Percentiles rank a stretch among this genome's conserved stretches.
Evolutionary conservation across 2,888 invertebrate genomes (phyloP).

Genomic region (Cephus pygmeus): DNA sequence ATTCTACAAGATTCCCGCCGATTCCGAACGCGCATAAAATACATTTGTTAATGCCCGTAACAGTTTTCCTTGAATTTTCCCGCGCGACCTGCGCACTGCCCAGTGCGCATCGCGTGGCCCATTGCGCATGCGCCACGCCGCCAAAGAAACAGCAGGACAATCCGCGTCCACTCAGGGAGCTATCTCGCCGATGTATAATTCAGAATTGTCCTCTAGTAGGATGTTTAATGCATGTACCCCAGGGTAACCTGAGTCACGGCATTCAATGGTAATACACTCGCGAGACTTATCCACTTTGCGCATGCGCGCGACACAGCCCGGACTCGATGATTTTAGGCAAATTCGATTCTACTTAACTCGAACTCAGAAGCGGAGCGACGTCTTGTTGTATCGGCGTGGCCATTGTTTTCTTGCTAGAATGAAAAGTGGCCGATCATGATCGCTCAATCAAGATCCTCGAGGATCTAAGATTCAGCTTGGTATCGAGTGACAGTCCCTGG

Average conservation of each 20-base stretch:
- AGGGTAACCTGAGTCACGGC: conserved; percentile 24
- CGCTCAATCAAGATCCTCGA: neutral
- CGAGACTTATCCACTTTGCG: conserved; percentile 27
- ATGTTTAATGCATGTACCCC: conserved; percentile 60
- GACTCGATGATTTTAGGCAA: conserved; percentile 33
- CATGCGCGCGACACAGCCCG: conserved; percentile 6
- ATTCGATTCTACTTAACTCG: conserved; percentile 33
- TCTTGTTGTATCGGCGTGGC: neutral
- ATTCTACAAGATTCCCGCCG: neutral
- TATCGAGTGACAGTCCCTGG: neutral
- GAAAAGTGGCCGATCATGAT: neutral
- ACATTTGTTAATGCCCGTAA: neutral
- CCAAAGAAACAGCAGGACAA: conserved; percentile 54
- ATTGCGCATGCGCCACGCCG: neutral
- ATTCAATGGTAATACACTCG: conserved; percentile 61
- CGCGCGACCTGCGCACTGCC: neutral
- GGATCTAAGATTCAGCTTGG: neutral
- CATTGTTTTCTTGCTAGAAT: neutral
- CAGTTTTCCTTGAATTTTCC: neutral
- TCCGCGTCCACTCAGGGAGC: conserved; percentile 46
- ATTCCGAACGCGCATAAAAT: neutral
- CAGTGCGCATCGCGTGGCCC: neutral
- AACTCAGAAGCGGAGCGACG: conserved; percentile 17
- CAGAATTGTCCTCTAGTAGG: conserved; percentile 56
- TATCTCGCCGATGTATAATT: conserved; percentile 59